These are phyloP conservation scores for Nomada hirtipes DNA, from an alignment of 2,888 invertebrate species.

Conservation along the genomic window DNA sequence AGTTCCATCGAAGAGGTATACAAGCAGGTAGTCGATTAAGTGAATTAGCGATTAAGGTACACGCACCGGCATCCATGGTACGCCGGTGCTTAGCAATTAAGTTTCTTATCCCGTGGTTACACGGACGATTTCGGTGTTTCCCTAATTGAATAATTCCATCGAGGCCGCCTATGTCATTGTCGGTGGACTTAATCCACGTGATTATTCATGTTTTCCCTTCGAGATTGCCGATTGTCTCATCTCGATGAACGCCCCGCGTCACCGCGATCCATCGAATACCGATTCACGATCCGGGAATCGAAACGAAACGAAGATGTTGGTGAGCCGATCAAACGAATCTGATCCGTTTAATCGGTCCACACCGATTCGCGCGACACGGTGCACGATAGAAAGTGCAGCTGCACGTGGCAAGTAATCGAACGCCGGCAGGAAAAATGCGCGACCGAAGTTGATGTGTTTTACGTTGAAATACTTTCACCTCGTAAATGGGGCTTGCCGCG, in stretches of 20 bases:
- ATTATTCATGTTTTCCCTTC: too few species aligned
- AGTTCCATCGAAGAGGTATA: conserved; percentile 60
- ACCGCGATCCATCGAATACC: conserved; percentile 25
- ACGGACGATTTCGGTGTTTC: conserved; percentile 59
- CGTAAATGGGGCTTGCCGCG: not conserved
- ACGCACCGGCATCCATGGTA: conserved; percentile 34
- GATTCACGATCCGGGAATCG: not conserved
- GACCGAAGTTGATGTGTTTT: conserved; percentile 4
- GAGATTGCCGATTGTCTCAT: not conserved
- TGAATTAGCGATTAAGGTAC: conserved; percentile 55
- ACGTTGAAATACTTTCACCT: conserved; percentile 28
- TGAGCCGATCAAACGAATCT: not conserved
- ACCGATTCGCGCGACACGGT: conserved; percentile 2
- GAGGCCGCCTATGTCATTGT: not conserved
- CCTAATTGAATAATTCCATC: conserved; percentile 9
- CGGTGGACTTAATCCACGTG: not conserved
- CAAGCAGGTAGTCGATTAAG: conserved; percentile 63
- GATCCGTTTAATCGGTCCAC: conserved; percentile 1
- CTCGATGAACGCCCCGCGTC: not conserved
- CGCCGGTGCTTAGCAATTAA: conserved; percentile 62
- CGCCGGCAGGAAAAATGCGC: conserved; percentile 24
- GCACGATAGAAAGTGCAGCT: conserved; percentile 43
- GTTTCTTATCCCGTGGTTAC: conserved; percentile 19
- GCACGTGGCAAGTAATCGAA: conserved; percentile 49
- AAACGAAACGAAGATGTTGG: not conserved